Evolutionary conservation across 2,888 invertebrate genomes (phyloP).

Genomic region (Papilio gigon): DNA sequence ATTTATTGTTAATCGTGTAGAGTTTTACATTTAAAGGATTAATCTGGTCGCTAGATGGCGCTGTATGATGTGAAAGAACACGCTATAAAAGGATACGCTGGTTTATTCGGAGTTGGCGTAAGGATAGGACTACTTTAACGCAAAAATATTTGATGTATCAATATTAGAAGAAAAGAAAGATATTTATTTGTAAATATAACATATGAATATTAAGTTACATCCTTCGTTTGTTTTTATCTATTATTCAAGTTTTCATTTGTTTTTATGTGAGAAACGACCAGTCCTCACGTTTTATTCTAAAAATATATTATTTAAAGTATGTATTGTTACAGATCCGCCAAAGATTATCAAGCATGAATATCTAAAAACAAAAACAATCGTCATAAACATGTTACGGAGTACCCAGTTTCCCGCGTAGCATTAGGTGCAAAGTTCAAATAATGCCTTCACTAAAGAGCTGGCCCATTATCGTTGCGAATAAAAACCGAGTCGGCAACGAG

Average conservation of each 20-base stretch:
- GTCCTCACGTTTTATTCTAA: not conserved
- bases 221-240: too few relatives aligned
- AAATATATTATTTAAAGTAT: not conserved
- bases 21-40: not conserved
- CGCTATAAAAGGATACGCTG: not conserved
- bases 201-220: too few relatives aligned
- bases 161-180: too few relatives aligned
- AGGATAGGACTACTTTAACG: too few relatives aligned
- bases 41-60: not conserved
- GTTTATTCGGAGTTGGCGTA: too few relatives aligned
- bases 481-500: constrained; percentile 22
- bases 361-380: not conserved
- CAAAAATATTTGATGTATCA: too few relatives aligned
- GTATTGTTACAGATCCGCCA: not conserved
- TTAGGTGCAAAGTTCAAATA: constrained; percentile 26
- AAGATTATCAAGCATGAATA: not conserved
- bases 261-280: too few relatives aligned
- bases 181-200: too few relatives aligned
- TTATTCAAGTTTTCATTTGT: too few relatives aligned
- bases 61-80: not conserved
- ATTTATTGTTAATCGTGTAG: not conserved
- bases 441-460: constrained; percentile 8
- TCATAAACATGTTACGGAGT: not conserved
- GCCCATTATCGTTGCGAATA: constrained; percentile 23
- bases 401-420: not conserved